Evolutionary conservation across 2,797 vertebrate species (phyloP), one percentile per base, ranked within the genome.

Genomic region (Brachyalestes nurse): DNA sequence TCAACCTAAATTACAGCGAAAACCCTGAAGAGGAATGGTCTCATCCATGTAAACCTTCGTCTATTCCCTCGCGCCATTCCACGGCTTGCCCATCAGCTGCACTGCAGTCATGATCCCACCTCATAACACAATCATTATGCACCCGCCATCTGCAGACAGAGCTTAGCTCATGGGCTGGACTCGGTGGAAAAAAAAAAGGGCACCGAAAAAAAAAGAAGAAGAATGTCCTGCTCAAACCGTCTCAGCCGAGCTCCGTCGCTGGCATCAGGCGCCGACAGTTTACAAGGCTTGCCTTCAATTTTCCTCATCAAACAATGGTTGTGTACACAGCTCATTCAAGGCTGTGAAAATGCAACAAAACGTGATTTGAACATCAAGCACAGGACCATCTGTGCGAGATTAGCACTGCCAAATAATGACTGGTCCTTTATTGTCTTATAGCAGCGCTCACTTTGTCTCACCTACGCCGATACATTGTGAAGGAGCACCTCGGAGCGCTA

Each of bases 261-360:
- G 90, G 90, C 91, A 89, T 90, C 84, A 87, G 92, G 90, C 90
- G 86, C 86, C 81, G 87, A 91, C 89, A 92, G 93, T 94, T 94
- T 95, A 94, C 92, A 93, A 93, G 91, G 84, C 89, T 84, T 89
- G 92, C 90, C 91, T 95, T 94, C 93, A 94, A 93, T 95, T 95
- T 95, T 94, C 91, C 92, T 95, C 92, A 88, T 94, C 93, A 95
- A 94, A 95, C 94, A 95, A 93, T 91, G 90, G 88, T 88, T 94
- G 92, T 93, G 92, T 94, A 93, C 92, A 93, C 89, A 94, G 91
- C 91, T 90, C 92, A 90, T 92, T 93, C 88, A 92, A 92, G 90
- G 86, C 90, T 86, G 89, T 86, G 88, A 91, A 92, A 93, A 93
- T 79, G 89, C 91, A 93, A 93, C 90, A 89, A 90, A 92, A 94